Evolutionary conservation across 2,797 vertebrate species (phyloP).

Genomic region (Chiloscyllium punctatum): DNA sequence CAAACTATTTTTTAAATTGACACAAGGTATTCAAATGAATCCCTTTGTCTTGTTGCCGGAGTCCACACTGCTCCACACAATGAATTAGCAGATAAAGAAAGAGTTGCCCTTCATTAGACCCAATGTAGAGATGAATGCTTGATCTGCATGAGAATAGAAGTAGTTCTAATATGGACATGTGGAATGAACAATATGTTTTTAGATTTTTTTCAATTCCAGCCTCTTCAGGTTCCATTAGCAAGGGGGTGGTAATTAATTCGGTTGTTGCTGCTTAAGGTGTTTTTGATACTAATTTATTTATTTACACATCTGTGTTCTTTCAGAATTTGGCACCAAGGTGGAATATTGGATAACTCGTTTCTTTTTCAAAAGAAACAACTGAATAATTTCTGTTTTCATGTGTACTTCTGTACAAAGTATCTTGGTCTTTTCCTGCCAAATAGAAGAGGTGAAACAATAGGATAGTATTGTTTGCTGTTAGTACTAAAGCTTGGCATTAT

Average conservation of each 20-base stretch:
- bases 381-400: conserved; percentile 30
- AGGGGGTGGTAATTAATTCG: conserved; percentile 58
- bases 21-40: conserved; percentile 57
- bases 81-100: conserved; percentile 55
- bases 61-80: conserved; percentile 60
- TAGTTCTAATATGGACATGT: conserved; percentile 55
- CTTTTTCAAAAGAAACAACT: conserved; percentile 4
- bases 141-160: conserved; percentile 66
- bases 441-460: background rate
- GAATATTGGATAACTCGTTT: conserved; percentile 53
- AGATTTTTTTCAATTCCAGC: conserved; percentile 53
- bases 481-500: background rate
- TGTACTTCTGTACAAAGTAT: conserved; percentile 21
- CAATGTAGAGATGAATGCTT: conserved; percentile 52
- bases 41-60: conserved; percentile 67
- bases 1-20: conserved; percentile 55
- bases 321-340: conserved; percentile 59
- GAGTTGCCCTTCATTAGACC: conserved; percentile 54
- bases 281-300: conserved; percentile 44
- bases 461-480: background rate
- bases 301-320: conserved; percentile 43
- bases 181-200: conserved; percentile 54
- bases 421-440: conserved; percentile 8
- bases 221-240: conserved; percentile 68
- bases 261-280: conserved; percentile 54